A percentile compares a stretch with the other conserved stretches of the same genome.
Evolutionary conservation across 2,797 vertebrate genomes (phyloP).

Genomic region (Lophura swinhoii): DNA sequence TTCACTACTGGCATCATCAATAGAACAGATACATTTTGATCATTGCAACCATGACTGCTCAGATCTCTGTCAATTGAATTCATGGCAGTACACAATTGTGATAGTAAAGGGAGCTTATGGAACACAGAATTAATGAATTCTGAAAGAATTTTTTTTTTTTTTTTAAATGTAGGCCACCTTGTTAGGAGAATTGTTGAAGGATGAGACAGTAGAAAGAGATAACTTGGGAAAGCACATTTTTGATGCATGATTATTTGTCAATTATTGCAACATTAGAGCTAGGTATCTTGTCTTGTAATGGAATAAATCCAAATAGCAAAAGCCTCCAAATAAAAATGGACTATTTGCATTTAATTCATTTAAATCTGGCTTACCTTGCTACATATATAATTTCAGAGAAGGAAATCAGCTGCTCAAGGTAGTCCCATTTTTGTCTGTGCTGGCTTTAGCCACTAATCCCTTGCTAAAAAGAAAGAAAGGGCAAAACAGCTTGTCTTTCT

Average conservation of each 20-base stretch:
- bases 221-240: background rate
- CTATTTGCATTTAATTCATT: background rate
- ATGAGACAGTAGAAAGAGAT: background rate
- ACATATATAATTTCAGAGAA: background rate
- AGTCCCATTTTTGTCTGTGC: background rate
- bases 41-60: slow-evolving; percentile 42
- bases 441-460: background rate
- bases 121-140: slow-evolving; percentile 28
- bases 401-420: background rate
- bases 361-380: background rate
- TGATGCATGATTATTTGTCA: background rate
- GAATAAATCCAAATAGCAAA: background rate
- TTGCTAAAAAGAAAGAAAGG: background rate
- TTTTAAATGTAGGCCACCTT: background rate
- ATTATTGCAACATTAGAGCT: background rate
- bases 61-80: slow-evolving; percentile 47
- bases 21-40: background rate
- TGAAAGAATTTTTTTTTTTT: background rate
- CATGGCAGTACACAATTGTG: slow-evolving; percentile 25
- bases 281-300: background rate
- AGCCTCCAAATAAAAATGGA: background rate
- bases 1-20: slow-evolving; percentile 26
- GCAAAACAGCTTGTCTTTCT: background rate
- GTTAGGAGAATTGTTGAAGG: background rate
- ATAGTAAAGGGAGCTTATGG: slow-evolving; percentile 28